Conservation (phyloP, 1,140 invertebrate genomes). For the Drosophila malerkotliana region DNA sequence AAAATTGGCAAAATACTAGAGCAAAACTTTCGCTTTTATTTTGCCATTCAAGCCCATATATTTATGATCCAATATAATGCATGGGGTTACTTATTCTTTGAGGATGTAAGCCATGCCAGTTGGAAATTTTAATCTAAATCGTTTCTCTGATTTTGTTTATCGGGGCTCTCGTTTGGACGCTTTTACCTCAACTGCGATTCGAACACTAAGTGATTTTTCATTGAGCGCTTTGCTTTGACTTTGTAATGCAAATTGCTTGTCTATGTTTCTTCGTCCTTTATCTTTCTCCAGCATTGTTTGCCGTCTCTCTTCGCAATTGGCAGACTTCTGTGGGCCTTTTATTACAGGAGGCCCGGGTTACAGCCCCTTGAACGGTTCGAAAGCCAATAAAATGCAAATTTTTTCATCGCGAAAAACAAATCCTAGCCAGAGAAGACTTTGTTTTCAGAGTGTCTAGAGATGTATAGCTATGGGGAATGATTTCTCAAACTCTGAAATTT, state of each 20-base stretch:
- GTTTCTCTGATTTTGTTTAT: constrained; percentile 31
- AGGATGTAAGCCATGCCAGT: not conserved
- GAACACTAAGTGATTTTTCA: constrained; percentile 71
- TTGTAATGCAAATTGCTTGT: constrained; percentile 72
- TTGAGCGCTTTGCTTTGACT: constrained; percentile 53
- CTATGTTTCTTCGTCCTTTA: constrained; percentile 13
- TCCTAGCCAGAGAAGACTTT: constrained; percentile 37
- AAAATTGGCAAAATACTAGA: constrained; percentile 19
- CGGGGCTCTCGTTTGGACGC: constrained; percentile 14
- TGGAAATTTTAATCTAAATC: constrained; percentile 38
- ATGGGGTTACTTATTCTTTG: constrained; percentile 31
- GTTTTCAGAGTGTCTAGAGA: not conserved
- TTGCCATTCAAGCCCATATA: constrained; percentile 12
- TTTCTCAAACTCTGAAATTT: not conserved
- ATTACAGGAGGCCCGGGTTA: constrained; percentile 16
- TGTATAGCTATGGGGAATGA: not conserved
- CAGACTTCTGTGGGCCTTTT: constrained; percentile 25
- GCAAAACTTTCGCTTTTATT: constrained; percentile 42
- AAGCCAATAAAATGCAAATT: constrained; percentile 80
- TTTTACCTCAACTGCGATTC: constrained; percentile 37
- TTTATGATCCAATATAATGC: constrained; percentile 35
- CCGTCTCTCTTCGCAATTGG: not conserved
- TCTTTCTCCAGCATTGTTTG: constrained; percentile 1
- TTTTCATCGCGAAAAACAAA: constrained; percentile 61
- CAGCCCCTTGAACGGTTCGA: constrained; percentile 32